Evolutionary conservation across 2,797 vertebrate genomes (phyloP).

Genomic region (Discoglossus pictus): DNA sequence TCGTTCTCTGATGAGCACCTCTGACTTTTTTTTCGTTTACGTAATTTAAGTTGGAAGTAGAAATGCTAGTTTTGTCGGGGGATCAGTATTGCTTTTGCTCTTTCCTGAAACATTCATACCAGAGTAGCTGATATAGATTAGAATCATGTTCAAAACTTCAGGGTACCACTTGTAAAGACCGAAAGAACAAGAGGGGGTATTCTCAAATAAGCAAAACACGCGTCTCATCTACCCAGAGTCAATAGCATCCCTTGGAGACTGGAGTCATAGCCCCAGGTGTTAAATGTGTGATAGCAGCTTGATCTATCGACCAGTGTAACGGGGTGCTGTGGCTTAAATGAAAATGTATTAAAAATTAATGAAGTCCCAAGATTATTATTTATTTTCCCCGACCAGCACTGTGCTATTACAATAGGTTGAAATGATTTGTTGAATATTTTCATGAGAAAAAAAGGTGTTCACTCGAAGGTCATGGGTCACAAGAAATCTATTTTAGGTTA

Average conservation of each 20-base stretch:
- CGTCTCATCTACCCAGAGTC: constrained; percentile 61
- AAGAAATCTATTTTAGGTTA: constrained; percentile 25
- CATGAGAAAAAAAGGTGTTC: constrained; percentile 70
- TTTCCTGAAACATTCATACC: no score
- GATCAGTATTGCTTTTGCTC: no score
- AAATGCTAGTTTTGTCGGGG: no score
- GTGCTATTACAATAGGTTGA: constrained; percentile 59
- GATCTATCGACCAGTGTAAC: constrained; percentile 95
- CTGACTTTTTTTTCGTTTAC: no score
- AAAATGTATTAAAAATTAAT: constrained; percentile 99
- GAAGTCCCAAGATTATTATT: constrained; percentile 86
- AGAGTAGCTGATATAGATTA: no score
- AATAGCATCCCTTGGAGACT: constrained; percentile 66
- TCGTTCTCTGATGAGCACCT: no score
- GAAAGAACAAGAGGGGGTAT: constrained; percentile 41
- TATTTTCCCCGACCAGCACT: constrained; percentile 59
- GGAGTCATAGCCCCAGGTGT: constrained; percentile 86
- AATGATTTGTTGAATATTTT: constrained; percentile 72
- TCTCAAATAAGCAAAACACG: constrained; percentile 16
- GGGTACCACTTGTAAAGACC: constrained; percentile 32
- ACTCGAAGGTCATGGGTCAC: constrained; percentile 70
- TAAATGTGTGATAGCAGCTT: constrained; percentile 90
- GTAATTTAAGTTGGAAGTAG: no score
- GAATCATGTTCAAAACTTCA: constrained; percentile 7
- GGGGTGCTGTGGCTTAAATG: constrained; percentile 87